A percentile compares a stretch with the other conserved stretches of the same genome.
Evolutionary conservation across 2,888 invertebrate genomes (phyloP).

Genomic region (Mycogona germanica): DNA sequence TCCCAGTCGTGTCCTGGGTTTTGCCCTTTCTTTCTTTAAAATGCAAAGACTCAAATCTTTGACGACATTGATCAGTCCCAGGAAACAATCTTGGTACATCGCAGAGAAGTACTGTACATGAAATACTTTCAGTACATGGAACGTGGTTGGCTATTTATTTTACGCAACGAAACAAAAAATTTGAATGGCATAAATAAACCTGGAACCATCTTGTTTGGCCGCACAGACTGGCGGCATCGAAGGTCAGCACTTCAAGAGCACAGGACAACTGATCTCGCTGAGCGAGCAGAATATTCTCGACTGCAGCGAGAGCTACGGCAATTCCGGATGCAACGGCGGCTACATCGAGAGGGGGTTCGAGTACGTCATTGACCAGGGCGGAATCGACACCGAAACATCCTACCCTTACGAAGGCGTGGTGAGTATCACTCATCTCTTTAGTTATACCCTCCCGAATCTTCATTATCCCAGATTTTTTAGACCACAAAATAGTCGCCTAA

Average conservation of each 20-base stretch:
- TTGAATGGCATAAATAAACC: too few species aligned
- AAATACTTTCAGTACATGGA: too few species aligned
- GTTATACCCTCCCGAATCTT: background rate
- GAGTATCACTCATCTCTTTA: background rate
- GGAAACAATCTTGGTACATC: too few species aligned
- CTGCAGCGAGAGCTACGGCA: conserved; percentile 60
- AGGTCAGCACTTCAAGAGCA: conserved; percentile 55
- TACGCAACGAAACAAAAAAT: too few species aligned
- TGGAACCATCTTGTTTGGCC: too few species aligned
- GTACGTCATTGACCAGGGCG: conserved; percentile 54
- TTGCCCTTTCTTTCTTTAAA: too few species aligned
- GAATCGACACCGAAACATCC: conserved; percentile 44
- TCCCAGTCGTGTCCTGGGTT: too few species aligned
- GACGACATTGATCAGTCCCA: too few species aligned
- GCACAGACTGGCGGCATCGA: conserved; percentile 65
- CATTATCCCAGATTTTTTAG: background rate
- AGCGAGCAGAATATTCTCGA: conserved; percentile 89
- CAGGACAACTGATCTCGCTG: conserved; percentile 60
- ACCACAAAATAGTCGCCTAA: background rate
- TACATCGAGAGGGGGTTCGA: conserved; percentile 59
- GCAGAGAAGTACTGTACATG: too few species aligned
- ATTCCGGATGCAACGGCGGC: conserved; percentile 83
- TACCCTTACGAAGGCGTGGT: conserved; percentile 1
- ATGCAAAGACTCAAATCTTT: too few species aligned
- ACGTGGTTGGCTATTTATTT: too few species aligned